A percentile compares a stretch with the other conserved stretches of the same genome.
Evolutionary conservation across 2,888 invertebrate species (phyloP).

Genomic region (Ectemnius cavifrons): DNA sequence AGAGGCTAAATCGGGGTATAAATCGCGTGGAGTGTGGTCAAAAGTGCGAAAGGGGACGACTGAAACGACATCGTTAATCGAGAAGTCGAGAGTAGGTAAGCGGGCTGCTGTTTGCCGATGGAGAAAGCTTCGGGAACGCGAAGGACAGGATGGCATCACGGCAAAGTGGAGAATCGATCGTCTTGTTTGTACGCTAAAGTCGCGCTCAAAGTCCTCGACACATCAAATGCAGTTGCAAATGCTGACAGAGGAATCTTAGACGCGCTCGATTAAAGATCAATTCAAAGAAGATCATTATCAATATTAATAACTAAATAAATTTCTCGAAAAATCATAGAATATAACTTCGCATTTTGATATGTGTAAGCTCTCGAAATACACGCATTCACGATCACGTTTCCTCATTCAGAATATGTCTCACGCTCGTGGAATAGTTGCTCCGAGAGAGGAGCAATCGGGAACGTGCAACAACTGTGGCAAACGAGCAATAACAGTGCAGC

Average conservation of each 20-base stretch:
- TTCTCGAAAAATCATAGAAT: neutral
- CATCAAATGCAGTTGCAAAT: slow-evolving; percentile 63
- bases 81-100: slow-evolving; percentile 20
- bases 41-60: neutral
- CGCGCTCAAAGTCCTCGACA: slow-evolving; percentile 25
- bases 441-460: too few relatives aligned
- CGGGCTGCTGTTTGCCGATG: slow-evolving; percentile 20
- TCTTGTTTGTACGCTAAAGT: slow-evolving; percentile 34
- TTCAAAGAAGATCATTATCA: too few relatives aligned
- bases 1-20: neutral
- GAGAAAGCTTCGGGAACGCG: neutral
- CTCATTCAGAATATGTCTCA: too few relatives aligned
- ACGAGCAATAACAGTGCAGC: too few relatives aligned
- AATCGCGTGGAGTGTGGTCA: neutral
- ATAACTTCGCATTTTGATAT: too few relatives aligned
- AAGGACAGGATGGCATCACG: slow-evolving; percentile 5
- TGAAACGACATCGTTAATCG: slow-evolving; percentile 28
- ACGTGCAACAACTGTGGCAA: too few relatives aligned
- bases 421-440: too few relatives aligned
- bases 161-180: slow-evolving; percentile 9
- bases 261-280: neutral
- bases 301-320: neutral
- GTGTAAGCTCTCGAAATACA: too few relatives aligned
- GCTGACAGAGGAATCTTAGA: slow-evolving; percentile 49
- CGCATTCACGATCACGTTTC: too few relatives aligned